These are phyloP conservation scores for Cyprichromis sp. DNA, from an alignment of 2,113 vertebrate species.

Conservation along the genomic window DNA sequence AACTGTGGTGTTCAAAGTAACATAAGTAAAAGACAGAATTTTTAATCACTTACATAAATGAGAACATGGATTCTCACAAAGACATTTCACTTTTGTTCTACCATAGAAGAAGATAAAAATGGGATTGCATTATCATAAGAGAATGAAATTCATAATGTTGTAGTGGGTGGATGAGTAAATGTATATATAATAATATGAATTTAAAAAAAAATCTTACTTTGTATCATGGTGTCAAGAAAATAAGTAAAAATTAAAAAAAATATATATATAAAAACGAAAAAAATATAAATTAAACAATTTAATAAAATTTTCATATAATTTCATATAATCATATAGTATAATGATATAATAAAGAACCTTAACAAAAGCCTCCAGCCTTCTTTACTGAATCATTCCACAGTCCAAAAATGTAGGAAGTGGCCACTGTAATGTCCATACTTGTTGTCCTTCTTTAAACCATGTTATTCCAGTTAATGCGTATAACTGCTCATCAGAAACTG, in stretches of 20 bases:
- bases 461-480: neutral
- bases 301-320: neutral
- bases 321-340: neutral
- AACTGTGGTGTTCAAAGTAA: neutral
- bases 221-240: neutral
- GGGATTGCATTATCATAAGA: neutral
- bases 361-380: neutral
- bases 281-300: neutral
- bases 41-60: neutral
- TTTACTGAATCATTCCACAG: neutral
- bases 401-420: neutral
- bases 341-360: neutral
- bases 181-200: neutral
- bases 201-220: neutral
- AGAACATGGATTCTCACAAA: neutral
- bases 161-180: neutral
- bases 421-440: neutral
- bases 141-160: neutral
- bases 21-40: neutral
- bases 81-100: neutral
- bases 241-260: accelerated
- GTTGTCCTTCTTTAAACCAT: neutral
- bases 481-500: neutral
- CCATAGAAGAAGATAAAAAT: neutral
- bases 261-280: accelerated